phyloP scores from a whole-genome alignment of 2,888 invertebrate species.

The Tolmerus cingulatus region DNA sequence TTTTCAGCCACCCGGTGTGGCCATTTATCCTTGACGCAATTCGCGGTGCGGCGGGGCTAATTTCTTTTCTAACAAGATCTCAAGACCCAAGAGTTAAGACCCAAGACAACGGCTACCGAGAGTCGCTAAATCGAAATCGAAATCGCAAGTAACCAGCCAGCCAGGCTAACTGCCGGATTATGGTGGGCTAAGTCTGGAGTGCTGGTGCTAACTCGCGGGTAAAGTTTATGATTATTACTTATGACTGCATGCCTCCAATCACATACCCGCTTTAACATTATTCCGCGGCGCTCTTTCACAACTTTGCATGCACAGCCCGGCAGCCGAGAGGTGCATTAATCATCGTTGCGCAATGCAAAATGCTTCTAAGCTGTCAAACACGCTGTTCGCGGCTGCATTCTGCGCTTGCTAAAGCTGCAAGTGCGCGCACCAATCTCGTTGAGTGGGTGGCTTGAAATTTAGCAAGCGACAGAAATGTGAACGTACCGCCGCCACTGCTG shows the following conservation, averaged over 20 bases:
- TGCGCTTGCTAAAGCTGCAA: neutral
- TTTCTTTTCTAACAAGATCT: neutral
- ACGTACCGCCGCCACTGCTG: neutral
- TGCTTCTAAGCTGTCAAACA: conserved; percentile 40
- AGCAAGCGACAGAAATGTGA: neutral
- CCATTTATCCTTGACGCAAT: conserved; percentile 19
- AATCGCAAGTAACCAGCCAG: neutral
- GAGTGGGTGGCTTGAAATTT: conserved; percentile 23
- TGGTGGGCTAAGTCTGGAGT: neutral
- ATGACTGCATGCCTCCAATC: conserved; percentile 16
- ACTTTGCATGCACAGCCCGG: conserved; percentile 29
- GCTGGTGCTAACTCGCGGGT: neutral
- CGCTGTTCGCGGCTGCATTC: conserved; percentile 25
- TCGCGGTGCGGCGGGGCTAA: neutral
- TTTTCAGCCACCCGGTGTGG: conserved; percentile 7
- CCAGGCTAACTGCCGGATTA: neutral
- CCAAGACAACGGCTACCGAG: neutral
- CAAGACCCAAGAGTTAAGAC: neutral
- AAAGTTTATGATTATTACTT: neutral
- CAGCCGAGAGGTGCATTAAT: conserved; percentile 27
- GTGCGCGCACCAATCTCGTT: neutral
- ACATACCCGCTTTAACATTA: neutral
- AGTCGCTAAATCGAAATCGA: neutral
- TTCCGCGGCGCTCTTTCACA: conserved; percentile 31
- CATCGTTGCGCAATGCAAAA: conserved; percentile 34